phyloP scores from a whole-genome alignment of 2,888 invertebrate genomes.

The Acheta domesticus region DNA sequence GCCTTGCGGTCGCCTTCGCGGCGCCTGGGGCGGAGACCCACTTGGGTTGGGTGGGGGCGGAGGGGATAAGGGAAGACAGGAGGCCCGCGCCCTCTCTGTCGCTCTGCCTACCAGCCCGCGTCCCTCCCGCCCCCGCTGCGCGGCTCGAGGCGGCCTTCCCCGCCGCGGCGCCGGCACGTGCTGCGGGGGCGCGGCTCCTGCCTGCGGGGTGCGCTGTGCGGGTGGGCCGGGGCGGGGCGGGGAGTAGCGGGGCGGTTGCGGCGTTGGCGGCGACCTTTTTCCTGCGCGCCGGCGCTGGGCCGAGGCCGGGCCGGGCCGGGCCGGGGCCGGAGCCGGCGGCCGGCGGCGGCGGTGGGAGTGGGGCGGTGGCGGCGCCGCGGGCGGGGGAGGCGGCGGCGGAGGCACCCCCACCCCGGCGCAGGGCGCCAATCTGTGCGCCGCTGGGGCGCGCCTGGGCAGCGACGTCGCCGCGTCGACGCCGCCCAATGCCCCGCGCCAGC shows the following conservation, averaged over 20 bases:
- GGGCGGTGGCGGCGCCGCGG: conserved; percentile 11
- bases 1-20: not conserved
- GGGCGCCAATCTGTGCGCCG: conserved; percentile 12
- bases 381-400: not conserved
- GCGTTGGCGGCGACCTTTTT: not conserved
- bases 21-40: not conserved
- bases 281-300: not conserved
- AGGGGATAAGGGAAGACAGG: not conserved
- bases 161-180: not conserved
- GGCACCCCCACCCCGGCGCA: conserved; percentile 23
- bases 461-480: not conserved
- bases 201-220: no score
- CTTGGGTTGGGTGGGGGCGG: not conserved
- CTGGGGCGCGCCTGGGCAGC: conserved; percentile 18
- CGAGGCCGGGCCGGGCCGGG: not conserved
- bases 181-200: not conserved
- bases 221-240: no score
- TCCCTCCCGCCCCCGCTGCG: no score
- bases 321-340: not conserved
- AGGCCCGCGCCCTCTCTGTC: no score
- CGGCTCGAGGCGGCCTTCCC: no score
- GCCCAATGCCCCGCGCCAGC: conserved; percentile 23
- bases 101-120: no score
- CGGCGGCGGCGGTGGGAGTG: conserved; percentile 24
- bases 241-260: not conserved